Conservation (phyloP, 2,888 invertebrate species). For the Diabrotica balteata region DNA sequence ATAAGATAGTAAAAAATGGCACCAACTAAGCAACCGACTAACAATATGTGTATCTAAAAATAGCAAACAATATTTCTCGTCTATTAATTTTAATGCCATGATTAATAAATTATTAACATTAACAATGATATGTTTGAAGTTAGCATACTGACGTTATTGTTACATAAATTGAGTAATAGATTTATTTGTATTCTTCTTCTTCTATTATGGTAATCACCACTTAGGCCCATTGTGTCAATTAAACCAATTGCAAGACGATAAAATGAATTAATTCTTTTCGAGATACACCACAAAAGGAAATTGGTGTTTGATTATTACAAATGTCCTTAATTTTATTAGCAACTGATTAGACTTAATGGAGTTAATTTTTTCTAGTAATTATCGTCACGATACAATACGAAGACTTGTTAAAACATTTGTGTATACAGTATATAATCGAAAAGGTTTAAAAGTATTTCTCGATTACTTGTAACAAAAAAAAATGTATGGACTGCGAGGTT, state of each 20-base stretch:
- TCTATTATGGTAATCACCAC: constrained; percentile 47
- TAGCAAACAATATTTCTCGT: constrained; percentile 23
- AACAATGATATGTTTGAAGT: constrained; percentile 32
- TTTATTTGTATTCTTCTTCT: constrained; percentile 42
- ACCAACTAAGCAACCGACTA: neutral
- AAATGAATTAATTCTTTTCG: constrained; percentile 47
- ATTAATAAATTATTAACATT: constrained; percentile 39
- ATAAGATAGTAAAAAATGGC: constrained; percentile 14
- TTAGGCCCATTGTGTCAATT: constrained; percentile 53
- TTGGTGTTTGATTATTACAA: constrained; percentile 52
- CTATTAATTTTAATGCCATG: constrained; percentile 33
- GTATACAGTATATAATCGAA: no score
- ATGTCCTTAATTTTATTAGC: constrained; percentile 57
- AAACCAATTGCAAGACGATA: constrained; percentile 48
- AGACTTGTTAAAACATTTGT: neutral
- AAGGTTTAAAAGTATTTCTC: no score
- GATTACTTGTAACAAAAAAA: no score
- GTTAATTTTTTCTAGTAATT: constrained; percentile 25
- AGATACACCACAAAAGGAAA: constrained; percentile 44
- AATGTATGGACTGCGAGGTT: no score
- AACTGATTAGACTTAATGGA: constrained; percentile 49
- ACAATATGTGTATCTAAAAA: constrained; percentile 17
- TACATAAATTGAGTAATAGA: constrained; percentile 44
- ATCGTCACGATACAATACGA: constrained; percentile 5
- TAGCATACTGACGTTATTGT: constrained; percentile 36